These are phyloP conservation scores for Phoeniculus purpureus DNA, from an alignment of 2,797 vertebrate species.

Conservation along the genomic window DNA sequence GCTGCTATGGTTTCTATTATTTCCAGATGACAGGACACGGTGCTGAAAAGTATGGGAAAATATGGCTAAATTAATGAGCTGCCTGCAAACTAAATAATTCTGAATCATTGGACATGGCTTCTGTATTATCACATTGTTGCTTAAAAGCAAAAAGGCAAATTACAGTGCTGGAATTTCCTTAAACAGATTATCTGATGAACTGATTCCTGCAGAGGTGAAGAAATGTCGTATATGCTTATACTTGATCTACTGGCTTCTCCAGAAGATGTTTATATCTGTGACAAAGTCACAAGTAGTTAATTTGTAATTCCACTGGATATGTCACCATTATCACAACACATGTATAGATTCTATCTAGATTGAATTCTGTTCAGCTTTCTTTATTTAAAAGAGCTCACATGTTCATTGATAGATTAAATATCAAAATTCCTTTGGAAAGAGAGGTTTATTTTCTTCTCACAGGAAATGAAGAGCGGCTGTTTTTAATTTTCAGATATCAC, in stretches of 20 bases:
- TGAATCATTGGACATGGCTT: slow-evolving; percentile 73
- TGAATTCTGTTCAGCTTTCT: slow-evolving; percentile 40
- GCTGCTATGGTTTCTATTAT: slow-evolving; percentile 79
- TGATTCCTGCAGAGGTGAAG: slow-evolving; percentile 61
- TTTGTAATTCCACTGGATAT: slow-evolving; percentile 45
- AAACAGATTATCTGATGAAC: slow-evolving; percentile 73
- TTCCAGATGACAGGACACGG: slow-evolving; percentile 83
- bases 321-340: neutral
- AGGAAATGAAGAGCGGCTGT: slow-evolving; percentile 69
- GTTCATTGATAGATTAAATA: neutral
- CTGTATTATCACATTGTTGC: slow-evolving; percentile 72
- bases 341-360: slow-evolving; percentile 37
- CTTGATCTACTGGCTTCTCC: slow-evolving; percentile 17
- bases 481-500: slow-evolving; percentile 56
- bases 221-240: slow-evolving; percentile 26
- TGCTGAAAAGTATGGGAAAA: slow-evolving; percentile 83
- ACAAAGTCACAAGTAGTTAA: neutral
- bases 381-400: slow-evolving; percentile 45
- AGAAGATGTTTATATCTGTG: slow-evolving; percentile 15
- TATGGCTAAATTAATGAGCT: slow-evolving; percentile 78
- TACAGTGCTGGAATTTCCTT: slow-evolving; percentile 69
- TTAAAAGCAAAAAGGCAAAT: slow-evolving; percentile 74
- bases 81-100: slow-evolving; percentile 77
- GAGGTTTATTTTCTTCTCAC: slow-evolving; percentile 33
- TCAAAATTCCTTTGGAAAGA: neutral